These are phyloP conservation scores for Mesembrinibis cayennensis DNA, from an alignment of 2,113 vertebrate genomes.

Conservation along the genomic window DNA sequence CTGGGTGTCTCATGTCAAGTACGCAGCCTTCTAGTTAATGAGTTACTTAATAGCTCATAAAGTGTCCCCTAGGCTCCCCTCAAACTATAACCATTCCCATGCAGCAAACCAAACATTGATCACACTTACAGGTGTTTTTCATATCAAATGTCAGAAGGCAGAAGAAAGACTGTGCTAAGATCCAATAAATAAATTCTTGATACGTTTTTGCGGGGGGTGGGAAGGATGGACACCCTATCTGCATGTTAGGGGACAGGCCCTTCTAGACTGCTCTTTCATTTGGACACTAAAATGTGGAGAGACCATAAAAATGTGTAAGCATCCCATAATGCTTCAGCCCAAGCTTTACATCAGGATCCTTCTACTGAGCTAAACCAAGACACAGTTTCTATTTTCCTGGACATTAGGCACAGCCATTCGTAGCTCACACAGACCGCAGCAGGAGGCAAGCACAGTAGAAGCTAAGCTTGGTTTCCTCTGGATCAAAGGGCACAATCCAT, in stretches of 20 bases:
- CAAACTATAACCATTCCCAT: constrained; percentile 1
- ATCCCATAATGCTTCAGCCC: background rate
- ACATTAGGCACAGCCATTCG: rapidly evolving
- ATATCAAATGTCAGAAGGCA: background rate
- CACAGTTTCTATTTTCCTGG: background rate
- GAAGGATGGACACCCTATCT: background rate
- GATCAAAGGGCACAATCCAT: constrained; percentile 54
- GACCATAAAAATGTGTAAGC: background rate
- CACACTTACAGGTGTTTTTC: background rate
- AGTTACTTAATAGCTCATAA: constrained; percentile 43
- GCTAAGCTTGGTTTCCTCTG: background rate
- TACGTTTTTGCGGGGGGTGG: background rate
- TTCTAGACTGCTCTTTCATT: background rate
- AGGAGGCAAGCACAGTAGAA: background rate
- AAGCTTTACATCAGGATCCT: background rate
- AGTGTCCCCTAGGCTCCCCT: background rate
- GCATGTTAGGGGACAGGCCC: background rate
- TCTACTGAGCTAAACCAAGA: background rate
- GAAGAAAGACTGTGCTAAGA: background rate
- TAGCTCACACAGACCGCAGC: background rate
- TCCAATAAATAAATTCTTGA: background rate
- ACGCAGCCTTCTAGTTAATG: background rate
- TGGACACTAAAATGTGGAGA: background rate
- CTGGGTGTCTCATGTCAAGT: background rate
- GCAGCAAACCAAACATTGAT: background rate